Evolutionary conservation across 1,140 invertebrate species (phyloP), one percentile per base, ranked within the genome.

Genomic region (Euglossa dilemma): DNA sequence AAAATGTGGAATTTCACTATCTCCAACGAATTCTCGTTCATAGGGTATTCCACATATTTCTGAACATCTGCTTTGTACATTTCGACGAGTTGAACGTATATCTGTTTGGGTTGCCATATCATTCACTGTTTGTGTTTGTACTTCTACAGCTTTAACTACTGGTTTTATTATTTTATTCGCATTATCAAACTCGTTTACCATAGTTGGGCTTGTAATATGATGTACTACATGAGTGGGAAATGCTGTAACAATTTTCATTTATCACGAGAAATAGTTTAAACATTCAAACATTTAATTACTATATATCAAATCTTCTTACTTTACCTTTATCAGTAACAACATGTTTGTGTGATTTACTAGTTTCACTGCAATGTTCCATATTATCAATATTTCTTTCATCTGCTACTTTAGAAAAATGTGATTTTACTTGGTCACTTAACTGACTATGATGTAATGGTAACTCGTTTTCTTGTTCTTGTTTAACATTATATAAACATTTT

Each of bases 61-160:
- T 57, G 56, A 91, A 76, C 61, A 87, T 72, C 85, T 91, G 20
- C 88, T 85, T 50, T 84, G 61, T 12, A 87, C 36, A 54, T 67
- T 90, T 14, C 67, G 89, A 72, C 90, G 87, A 80, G 81, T 84
- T 36, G 87, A 80, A 43, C 80, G 86, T 36, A 89, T 78, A 25
- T 94, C 93, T 1, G 94, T 94, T 86, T 94, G 94, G 0, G 93
- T 94, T 6, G 93, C 94, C 80, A 94, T 94, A 75, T 94, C 94
- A 64, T 94, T 94, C 3, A 92, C 93, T 1, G 94, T 94, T 87
- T 94, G 93, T 18, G 94, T 94, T 82, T 94, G 94, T n/a, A 94
- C 93, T 80, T 94, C 93, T 2, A 88, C 92, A 11, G 93, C 91
- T 89, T 93, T 92, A 6, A 87, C 63, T 50, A 45, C 12, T 47